Evolutionary conservation across 2,113 vertebrate species (phyloP).

Genomic region (Galbula dea): DNA sequence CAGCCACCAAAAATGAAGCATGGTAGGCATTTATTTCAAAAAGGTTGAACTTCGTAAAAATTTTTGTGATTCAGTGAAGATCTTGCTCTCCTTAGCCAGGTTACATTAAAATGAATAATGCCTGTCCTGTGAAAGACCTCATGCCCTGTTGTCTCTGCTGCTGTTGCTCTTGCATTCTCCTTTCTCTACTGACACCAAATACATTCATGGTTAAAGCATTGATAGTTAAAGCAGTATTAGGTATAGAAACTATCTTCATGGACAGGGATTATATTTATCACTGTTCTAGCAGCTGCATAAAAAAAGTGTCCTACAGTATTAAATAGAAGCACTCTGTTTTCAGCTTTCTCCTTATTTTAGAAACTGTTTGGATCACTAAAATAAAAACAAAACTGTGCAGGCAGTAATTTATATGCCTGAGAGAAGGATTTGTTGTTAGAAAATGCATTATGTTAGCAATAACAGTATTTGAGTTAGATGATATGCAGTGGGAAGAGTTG

Average conservation of each 20-base stretch:
- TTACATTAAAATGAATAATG: neutral
- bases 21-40: neutral
- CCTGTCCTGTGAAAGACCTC: neutral
- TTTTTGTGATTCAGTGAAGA: neutral
- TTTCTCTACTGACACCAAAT: neutral
- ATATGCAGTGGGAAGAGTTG: neutral
- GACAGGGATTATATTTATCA: neutral
- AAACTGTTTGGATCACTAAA: neutral
- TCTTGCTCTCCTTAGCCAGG: neutral
- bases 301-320: neutral
- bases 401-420: neutral
- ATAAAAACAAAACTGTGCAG: neutral
- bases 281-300: neutral
- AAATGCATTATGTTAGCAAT: conserved; percentile 27
- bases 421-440: conserved; percentile 18
- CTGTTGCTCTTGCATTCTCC: neutral
- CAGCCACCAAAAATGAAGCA: conserved; percentile 1
- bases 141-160: neutral
- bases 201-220: neutral
- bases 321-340: conserved; percentile 32
- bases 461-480: conserved; percentile 8
- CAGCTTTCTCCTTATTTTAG: conserved; percentile 28
- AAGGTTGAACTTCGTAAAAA: neutral
- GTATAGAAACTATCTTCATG: neutral
- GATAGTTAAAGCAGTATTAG: neutral